phyloP scores from a whole-genome alignment of 2,888 invertebrate genomes.

The Thera britannica region DNA sequence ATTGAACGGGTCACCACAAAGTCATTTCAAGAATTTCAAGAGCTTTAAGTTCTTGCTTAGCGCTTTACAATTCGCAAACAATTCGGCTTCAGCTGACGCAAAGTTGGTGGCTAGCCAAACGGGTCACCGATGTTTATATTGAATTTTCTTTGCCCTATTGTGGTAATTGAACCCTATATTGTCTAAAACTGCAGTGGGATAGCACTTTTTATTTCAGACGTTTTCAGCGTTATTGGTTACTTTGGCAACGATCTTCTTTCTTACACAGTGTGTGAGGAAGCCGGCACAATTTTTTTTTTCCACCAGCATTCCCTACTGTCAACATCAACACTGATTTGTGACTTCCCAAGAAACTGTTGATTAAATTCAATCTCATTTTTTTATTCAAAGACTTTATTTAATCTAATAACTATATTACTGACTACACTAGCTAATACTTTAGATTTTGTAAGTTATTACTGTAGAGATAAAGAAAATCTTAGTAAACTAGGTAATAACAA shows the following conservation, averaged over 20 bases:
- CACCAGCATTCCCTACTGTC: too few relatives aligned
- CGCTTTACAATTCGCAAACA: constrained; percentile 40
- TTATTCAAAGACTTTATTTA: too few relatives aligned
- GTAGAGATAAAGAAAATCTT: too few relatives aligned
- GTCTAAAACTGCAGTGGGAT: constrained; percentile 35
- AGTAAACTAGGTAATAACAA: neutral
- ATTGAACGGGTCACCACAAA: constrained; percentile 35
- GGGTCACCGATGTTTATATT: constrained; percentile 42
- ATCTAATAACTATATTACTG: too few relatives aligned
- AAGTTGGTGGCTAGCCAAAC: constrained; percentile 42
- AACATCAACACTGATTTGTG: neutral
- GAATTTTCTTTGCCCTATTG: constrained; percentile 38
- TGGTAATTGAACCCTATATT: constrained; percentile 37
- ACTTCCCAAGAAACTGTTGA: neutral
- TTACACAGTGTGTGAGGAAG: too few relatives aligned
- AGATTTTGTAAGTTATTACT: too few relatives aligned
- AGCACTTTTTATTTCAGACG: constrained; percentile 28
- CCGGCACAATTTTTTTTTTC: too few relatives aligned
- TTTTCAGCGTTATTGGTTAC: constrained; percentile 3
- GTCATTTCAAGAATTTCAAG: constrained; percentile 34
- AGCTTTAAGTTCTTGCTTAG: constrained; percentile 37
- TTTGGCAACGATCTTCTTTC: too few relatives aligned
- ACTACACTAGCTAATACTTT: too few relatives aligned
- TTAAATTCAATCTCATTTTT: too few relatives aligned
- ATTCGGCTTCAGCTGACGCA: constrained; percentile 33